Evolutionary conservation across 1,140 invertebrate genomes (phyloP).

Genomic region (Papilio glaucus): DNA sequence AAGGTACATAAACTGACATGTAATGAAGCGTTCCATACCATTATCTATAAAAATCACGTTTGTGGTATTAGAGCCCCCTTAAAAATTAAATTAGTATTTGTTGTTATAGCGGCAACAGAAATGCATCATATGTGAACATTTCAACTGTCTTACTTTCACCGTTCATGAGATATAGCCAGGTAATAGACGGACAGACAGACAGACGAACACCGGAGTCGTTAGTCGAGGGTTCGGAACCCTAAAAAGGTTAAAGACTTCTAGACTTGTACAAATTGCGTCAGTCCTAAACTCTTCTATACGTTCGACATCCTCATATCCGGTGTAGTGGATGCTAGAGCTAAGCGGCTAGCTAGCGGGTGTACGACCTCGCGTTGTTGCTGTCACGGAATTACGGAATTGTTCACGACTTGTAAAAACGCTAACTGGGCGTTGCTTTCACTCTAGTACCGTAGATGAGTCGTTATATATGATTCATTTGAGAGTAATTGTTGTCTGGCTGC

Average conservation of each 20-base stretch:
- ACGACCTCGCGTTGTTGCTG: conserved; percentile 4
- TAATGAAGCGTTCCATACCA: too few species aligned
- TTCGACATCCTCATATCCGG: conserved; percentile 9
- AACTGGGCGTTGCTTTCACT: background rate
- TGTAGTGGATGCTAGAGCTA: conserved; percentile 20
- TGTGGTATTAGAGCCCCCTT: too few species aligned
- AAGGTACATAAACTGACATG: background rate
- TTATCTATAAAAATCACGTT: too few species aligned
- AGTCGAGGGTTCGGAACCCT: too few species aligned
- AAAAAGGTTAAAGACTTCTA: background rate
- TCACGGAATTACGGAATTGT: conserved; percentile 8
- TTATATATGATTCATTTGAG: background rate
- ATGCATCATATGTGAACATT: too few species aligned
- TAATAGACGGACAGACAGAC: too few species aligned
- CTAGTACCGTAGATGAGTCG: background rate
- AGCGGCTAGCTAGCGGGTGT: conserved; percentile 11
- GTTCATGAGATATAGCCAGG: too few species aligned
- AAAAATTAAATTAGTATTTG: too few species aligned
- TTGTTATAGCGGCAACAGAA: too few species aligned
- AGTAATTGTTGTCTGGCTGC: conserved; percentile 5
- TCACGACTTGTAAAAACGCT: conserved; percentile 2
- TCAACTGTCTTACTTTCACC: too few species aligned
- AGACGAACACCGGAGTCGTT: too few species aligned
- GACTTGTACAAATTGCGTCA: background rate
- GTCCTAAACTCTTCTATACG: background rate